phyloP scores from a whole-genome alignment of 2,888 invertebrate species.

The Labia minor region DNA sequence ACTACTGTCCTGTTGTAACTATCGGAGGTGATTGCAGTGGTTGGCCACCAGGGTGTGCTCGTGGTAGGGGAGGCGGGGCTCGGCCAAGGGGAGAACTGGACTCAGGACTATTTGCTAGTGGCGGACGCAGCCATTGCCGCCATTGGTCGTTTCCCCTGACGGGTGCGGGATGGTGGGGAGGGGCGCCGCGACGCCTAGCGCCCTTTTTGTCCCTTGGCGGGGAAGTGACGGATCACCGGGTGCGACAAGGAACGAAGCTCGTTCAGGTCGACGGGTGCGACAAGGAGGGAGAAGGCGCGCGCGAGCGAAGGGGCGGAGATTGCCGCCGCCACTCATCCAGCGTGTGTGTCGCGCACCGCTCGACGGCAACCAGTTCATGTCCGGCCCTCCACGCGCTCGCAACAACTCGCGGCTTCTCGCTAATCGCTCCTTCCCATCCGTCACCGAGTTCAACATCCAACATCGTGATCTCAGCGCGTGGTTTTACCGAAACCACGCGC shows the following conservation, averaged over 20 bases:
- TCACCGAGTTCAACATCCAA: neutral
- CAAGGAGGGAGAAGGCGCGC: neutral
- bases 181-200: neutral
- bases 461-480: neutral
- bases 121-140: neutral
- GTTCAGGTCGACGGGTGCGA: neutral
- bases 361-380: neutral
- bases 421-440: neutral
- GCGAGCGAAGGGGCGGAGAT: slow-evolving; percentile 4
- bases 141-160: neutral
- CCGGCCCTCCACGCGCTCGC: neutral
- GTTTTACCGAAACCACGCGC: neutral
- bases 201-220: neutral
- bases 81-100: neutral
- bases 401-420: neutral
- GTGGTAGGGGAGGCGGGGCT: neutral
- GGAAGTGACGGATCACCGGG: neutral
- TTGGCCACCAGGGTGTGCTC: neutral
- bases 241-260: neutral
- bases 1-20: neutral
- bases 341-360: neutral
- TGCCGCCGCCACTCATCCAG: slow-evolving; percentile 1
- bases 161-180: neutral
- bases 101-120: neutral
- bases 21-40: neutral